Conservation (phyloP, 2,888 invertebrate species). For the Dimorphilus gyrociliatus region DNA sequence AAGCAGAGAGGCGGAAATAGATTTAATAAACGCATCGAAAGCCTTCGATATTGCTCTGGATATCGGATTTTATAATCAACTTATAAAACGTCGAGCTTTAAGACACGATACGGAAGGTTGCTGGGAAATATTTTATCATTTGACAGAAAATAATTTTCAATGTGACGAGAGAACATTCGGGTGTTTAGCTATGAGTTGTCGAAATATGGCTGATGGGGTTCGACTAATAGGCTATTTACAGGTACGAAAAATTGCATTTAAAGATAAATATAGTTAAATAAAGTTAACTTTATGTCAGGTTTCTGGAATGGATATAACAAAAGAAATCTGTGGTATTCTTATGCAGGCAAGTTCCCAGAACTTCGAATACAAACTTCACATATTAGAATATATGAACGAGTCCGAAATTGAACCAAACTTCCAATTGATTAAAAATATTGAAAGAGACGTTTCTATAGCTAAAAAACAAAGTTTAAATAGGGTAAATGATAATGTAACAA, state of each 20-base stretch:
- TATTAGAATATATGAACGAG: conserved; percentile 50
- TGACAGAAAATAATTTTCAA: not conserved
- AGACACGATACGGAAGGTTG: conserved; percentile 50
- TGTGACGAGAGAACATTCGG: conserved; percentile 54
- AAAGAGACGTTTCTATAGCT: conserved; percentile 47
- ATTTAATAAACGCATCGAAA: conserved; percentile 49
- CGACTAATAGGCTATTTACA: conserved; percentile 55
- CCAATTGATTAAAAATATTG: conserved; percentile 47
- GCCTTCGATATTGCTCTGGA: conserved; percentile 45
- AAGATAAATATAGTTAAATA: not conserved
- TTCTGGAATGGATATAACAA: conserved; percentile 48
- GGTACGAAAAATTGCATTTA: conserved; percentile 39
- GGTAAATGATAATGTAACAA: too few relatives aligned
- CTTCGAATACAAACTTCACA: conserved; percentile 51
- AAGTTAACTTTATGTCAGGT: conserved; percentile 16
- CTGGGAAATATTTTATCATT: conserved; percentile 1
- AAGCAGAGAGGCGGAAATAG: conserved; percentile 49
- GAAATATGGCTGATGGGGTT: conserved; percentile 46
- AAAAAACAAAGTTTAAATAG: conserved; percentile 41
- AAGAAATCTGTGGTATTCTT: conserved; percentile 57
- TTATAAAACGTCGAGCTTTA: conserved; percentile 62
- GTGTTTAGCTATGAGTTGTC: conserved; percentile 61
- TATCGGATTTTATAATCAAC: conserved; percentile 64
- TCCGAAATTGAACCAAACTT: conserved; percentile 49
- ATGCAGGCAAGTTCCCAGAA: conserved; percentile 45